Evolutionary conservation across 2,888 invertebrate species (phyloP), one percentile per base, ranked within the genome.

Genomic region (Drosophila pseudotalamancana): DNA sequence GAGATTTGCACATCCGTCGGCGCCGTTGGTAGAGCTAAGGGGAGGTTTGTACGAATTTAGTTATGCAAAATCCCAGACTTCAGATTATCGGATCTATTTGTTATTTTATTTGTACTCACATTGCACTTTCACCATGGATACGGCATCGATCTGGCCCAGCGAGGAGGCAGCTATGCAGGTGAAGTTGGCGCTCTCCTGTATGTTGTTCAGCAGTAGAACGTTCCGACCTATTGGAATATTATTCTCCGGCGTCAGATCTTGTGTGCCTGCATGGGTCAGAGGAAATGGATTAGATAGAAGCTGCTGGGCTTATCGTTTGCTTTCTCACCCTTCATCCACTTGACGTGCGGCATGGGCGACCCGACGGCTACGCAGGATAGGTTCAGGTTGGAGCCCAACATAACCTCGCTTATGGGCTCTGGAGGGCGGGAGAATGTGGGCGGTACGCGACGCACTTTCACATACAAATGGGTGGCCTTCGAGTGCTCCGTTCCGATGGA

Each of bases 361-460:
- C 99, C 99, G 25, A 97, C 97, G 8, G 99, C 99, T 54, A 98
- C 98, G 91, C 99, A 99, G 57, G 98, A 98, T 74, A 99, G 93
- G 91, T 97, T 99, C 78, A 99, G 93, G 89, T 96, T 95, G 0
- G 96, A 96, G 11, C 98, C 98, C 46, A 98, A 93, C 94, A 97
- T 97, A 50, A 99, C 98, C 90, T 98, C 97, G 75, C 95, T 96
- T 48, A 95, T 92, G 9, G 95, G 93, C 35, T 96, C 95, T 63
- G 99, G 98, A 16, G 96, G 97, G 71, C 97, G 96, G 11, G 98
- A 97, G 92, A 99, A 99, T 89, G 97, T 96, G 0, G 99, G 99
- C 4, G 98, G 95, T 5, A 99, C 98, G 72, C 98, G 94, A 68
- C 99, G 95, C 67, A 98, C 99, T 96, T 97, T 97, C 66, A 99